These are phyloP conservation scores for Procavia capensis DNA, from an alignment of 2,113 vertebrate genomes.

Conservation along the genomic window DNA sequence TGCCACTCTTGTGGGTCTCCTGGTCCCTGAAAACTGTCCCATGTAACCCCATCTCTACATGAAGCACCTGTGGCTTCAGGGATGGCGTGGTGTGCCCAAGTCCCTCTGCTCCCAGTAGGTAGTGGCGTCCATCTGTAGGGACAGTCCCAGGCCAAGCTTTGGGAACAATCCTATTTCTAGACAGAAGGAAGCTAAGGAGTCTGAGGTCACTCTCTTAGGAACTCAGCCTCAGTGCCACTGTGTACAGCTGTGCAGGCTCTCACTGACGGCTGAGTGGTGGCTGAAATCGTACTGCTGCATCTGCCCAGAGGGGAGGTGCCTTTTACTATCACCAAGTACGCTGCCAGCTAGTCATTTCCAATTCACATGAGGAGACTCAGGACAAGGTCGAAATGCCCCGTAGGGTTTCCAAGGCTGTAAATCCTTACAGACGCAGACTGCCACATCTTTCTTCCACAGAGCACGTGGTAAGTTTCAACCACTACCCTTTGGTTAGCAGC, in stretches of 20 bases:
- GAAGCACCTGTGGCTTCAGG: neutral
- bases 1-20: neutral
- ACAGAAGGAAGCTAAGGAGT: neutral
- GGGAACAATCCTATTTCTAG: neutral
- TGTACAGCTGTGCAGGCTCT: accelerated
- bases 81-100: accelerated
- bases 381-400: too few relatives aligned
- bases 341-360: too few relatives aligned
- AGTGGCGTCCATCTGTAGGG: neutral
- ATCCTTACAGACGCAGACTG: too few relatives aligned
- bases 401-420: too few relatives aligned
- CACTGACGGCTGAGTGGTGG: neutral
- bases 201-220: neutral
- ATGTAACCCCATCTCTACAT: neutral
- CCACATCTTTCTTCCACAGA: too few relatives aligned
- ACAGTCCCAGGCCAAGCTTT: neutral
- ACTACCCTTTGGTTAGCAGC: too few relatives aligned
- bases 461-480: too few relatives aligned
- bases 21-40: neutral
- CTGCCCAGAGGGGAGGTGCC: accelerated
- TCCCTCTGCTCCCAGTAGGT: neutral
- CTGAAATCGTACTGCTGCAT: neutral
- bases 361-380: too few relatives aligned
- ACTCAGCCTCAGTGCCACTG: neutral
- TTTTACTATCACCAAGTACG: neutral